These are phyloP conservation scores for Aldrovandia affinis DNA, from an alignment of 2,797 vertebrate genomes.

Conservation along the genomic window DNA sequence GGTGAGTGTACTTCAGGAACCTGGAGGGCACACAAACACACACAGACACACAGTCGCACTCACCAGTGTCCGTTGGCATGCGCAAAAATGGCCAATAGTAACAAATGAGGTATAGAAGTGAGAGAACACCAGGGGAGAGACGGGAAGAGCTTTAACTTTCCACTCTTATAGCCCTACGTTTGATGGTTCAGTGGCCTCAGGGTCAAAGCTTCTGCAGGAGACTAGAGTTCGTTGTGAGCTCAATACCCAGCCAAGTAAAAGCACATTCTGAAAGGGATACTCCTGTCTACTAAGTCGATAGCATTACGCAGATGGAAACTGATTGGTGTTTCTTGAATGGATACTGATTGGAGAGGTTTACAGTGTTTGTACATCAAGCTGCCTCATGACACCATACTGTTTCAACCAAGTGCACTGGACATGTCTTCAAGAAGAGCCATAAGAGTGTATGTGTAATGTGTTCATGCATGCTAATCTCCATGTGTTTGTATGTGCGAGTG, in stretches of 20 bases:
- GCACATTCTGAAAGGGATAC: not conserved
- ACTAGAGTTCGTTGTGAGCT: not conserved
- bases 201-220: not conserved
- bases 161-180: too few relatives aligned
- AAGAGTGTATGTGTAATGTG: not conserved
- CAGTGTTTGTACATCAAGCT: not conserved
- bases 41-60: not conserved
- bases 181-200: too few relatives aligned
- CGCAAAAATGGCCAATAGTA: not conserved
- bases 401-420: not conserved
- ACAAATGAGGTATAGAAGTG: not conserved
- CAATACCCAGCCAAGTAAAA: not conserved
- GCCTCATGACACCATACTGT: not conserved
- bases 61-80: not conserved
- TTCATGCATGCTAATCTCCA: not conserved
- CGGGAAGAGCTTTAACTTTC: too few relatives aligned
- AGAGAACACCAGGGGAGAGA: not conserved
- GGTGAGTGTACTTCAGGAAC: conserved; percentile 96
- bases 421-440: not conserved
- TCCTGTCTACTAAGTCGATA: not conserved
- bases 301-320: not conserved
- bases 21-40: conserved; percentile 61
- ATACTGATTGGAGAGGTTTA: not conserved
- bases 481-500: too few relatives aligned
- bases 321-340: not conserved